phyloP scores from a whole-genome alignment of 2,888 invertebrate genomes.

The Hyppa rectilinea region DNA sequence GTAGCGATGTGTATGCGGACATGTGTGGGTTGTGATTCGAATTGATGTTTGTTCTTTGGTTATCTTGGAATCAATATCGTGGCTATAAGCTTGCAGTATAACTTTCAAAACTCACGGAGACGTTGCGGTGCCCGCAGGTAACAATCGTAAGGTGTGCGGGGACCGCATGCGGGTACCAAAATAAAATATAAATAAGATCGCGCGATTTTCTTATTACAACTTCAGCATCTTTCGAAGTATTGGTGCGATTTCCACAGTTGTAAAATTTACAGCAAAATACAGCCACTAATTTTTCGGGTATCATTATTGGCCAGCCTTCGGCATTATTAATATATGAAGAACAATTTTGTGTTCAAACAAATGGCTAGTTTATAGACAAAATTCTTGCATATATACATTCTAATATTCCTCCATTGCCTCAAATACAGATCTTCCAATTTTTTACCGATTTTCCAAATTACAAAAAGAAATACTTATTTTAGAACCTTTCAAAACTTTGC shows the following conservation, averaged over 20 bases:
- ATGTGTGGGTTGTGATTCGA: slow-evolving; percentile 65
- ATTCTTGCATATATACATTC: slow-evolving; percentile 33
- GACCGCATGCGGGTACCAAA: not conserved
- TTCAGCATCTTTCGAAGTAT: not conserved
- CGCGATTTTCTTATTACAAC: not conserved
- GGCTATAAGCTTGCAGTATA: slow-evolving; percentile 1
- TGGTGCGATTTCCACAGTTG: not conserved
- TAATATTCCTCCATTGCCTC: slow-evolving; percentile 13
- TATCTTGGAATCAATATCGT: slow-evolving; percentile 47
- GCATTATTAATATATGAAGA: slow-evolving; percentile 35
- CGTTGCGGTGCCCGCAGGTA: not conserved
- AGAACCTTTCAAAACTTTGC: slow-evolving; percentile 4
- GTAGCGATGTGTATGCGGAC: slow-evolving; percentile 59
- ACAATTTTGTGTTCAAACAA: slow-evolving; percentile 63
- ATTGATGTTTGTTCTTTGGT: slow-evolving; percentile 55
- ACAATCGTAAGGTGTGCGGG: not conserved
- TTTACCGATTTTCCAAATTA: slow-evolving; percentile 10
- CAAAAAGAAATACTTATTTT: slow-evolving; percentile 40
- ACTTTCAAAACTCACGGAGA: not conserved
- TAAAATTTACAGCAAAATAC: not conserved
- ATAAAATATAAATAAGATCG: too few relatives aligned
- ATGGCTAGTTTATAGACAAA: slow-evolving; percentile 38
- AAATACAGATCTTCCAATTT: slow-evolving; percentile 38
- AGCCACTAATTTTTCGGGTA: not conserved
- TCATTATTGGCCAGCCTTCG: not conserved